Percentiles rank a stretch among this genome's conserved stretches.
phyloP scores from a whole-genome alignment of 2,113 vertebrate genomes.

The Hemiprocne comata region DNA sequence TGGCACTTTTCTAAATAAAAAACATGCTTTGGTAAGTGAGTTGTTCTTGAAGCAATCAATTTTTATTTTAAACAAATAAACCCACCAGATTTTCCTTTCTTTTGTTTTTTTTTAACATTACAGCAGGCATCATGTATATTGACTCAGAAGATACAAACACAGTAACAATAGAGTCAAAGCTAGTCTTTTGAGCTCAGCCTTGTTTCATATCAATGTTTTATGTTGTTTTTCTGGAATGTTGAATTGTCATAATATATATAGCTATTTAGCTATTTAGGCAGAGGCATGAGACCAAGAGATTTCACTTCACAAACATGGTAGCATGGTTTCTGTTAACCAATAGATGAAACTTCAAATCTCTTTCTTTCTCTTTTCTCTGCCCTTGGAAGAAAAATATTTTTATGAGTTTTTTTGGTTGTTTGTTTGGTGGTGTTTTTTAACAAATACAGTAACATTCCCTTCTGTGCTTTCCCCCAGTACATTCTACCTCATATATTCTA shows the following conservation, averaged over 20 bases:
- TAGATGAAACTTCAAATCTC: neutral
- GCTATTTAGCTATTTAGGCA: neutral
- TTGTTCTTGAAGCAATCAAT: neutral
- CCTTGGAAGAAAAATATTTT: neutral
- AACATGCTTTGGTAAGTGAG: neutral
- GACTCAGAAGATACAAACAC: neutral
- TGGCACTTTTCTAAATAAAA: neutral
- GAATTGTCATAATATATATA: neutral
- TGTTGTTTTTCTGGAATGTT: neutral
- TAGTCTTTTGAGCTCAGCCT: neutral
- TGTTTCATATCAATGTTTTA: neutral
- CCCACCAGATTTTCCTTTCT: neutral
- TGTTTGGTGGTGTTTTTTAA: neutral
- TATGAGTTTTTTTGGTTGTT: neutral
- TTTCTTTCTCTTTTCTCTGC: neutral
- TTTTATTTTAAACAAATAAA: constrained; percentile 18
- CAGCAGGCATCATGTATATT: neutral
- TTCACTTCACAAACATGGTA: neutral
- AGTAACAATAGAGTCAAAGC: neutral
- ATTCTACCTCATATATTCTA: neutral
- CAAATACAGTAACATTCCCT: neutral
- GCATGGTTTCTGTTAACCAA: neutral
- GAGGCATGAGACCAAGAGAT: neutral
- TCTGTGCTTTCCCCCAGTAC: neutral
- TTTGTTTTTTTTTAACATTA: neutral